Percentiles rank a stretch among this genome's conserved stretches.
phyloP scores from a whole-genome alignment of 2,113 vertebrate genomes.

The Tonatia bakeri region DNA sequence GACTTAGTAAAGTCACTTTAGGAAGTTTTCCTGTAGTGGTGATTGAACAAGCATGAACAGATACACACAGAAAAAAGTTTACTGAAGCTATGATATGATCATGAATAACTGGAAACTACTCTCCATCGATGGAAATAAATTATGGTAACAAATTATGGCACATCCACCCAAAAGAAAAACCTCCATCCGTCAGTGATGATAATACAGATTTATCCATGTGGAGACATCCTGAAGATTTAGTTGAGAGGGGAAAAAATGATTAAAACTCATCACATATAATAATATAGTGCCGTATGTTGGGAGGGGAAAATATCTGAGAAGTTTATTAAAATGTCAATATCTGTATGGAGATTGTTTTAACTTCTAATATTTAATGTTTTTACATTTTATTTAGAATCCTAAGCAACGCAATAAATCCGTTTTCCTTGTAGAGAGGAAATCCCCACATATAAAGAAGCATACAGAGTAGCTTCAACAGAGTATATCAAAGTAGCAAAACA shows the following conservation, averaged over 20 bases:
- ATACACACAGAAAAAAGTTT: background rate
- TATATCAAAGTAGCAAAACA: background rate
- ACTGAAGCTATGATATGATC: background rate
- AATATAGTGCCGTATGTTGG: background rate
- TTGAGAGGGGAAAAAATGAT: background rate
- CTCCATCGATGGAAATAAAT: background rate
- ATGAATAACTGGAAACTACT: background rate
- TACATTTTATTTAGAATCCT: background rate
- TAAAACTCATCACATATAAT: background rate
- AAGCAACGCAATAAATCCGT: background rate
- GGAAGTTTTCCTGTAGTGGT: background rate
- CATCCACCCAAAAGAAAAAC: background rate
- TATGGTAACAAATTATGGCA: background rate
- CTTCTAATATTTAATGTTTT: background rate
- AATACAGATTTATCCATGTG: background rate
- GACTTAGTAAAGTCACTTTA: background rate
- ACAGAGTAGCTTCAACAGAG: background rate
- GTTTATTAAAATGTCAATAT: background rate
- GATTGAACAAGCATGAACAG: background rate
- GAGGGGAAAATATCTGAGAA: background rate
- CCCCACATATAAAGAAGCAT: background rate
- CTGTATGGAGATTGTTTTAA: background rate
- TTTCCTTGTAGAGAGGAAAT: background rate
- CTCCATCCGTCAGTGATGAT: background rate
- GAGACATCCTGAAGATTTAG: background rate